These are phyloP conservation scores for Leptinotarsa juncta DNA, from an alignment of 2,888 invertebrate genomes.

Conservation along the genomic window DNA sequence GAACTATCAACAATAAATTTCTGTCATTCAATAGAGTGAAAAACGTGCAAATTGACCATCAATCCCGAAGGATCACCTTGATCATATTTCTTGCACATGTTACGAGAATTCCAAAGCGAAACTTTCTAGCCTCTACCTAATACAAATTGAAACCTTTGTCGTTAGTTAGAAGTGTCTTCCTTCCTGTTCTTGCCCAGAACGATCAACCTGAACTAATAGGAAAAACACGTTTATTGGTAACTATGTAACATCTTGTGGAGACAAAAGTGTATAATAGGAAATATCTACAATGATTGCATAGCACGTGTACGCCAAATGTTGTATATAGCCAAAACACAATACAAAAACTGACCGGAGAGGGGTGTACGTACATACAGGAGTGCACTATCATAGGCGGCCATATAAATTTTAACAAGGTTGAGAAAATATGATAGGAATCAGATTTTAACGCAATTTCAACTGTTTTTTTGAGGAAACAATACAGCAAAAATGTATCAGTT, in stretches of 20 bases:
- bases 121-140: constrained; percentile 4
- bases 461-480: no score
- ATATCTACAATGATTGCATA: constrained; percentile 46
- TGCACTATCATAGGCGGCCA: constrained; percentile 23
- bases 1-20: constrained; percentile 3
- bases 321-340: constrained; percentile 48
- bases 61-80: neutral
- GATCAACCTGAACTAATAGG: constrained; percentile 48
- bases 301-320: constrained; percentile 57
- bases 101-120: neutral
- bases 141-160: neutral
- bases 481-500: no score
- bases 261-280: constrained; percentile 45
- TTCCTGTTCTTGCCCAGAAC: constrained; percentile 18
- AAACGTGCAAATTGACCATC: neutral
- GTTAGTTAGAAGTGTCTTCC: constrained; percentile 6
- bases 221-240: constrained; percentile 42
- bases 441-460: no score
- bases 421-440: neutral
- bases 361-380: constrained; percentile 27
- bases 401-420: neutral
- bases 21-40: neutral
- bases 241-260: constrained; percentile 46
- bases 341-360: constrained; percentile 51
- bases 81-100: neutral